These are phyloP conservation scores for Ladona fulva DNA, from an alignment of 1,140 invertebrate species.

Conservation along the genomic window DNA sequence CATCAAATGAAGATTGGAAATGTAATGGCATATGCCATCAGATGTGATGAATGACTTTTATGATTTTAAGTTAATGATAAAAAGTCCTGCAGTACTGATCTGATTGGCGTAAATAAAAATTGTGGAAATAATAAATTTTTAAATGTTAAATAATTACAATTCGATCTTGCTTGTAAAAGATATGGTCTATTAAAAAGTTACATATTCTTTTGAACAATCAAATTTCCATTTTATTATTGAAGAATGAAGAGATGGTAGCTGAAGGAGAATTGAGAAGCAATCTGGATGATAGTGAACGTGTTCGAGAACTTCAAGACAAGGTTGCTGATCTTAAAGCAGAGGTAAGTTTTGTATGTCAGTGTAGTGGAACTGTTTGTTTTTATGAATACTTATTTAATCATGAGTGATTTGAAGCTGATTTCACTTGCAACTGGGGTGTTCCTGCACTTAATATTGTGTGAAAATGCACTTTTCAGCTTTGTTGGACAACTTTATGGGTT, in stretches of 20 bases:
- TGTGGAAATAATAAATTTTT: no score
- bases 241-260: constrained; percentile 87
- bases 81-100: no score
- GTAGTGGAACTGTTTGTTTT: background rate
- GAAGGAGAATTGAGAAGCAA: constrained; percentile 77
- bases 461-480: background rate
- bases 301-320: constrained; percentile 81
- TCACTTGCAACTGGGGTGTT: background rate
- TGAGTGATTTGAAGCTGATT: no score
- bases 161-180: background rate
- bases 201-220: no score
- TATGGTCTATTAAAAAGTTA: background rate
- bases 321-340: constrained; percentile 85
- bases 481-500: background rate
- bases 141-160: no score
- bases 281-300: constrained; percentile 69
- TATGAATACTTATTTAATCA: background rate
- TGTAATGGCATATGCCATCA: no score
- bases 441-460: background rate
- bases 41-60: no score
- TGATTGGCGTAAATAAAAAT: no score
- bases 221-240: constrained; percentile 27
- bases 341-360: constrained; percentile 41
- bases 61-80: no score
- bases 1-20: no score